Conservation (phyloP, 2,797 vertebrate genomes). For the Loriculus beryllinus region DNA sequence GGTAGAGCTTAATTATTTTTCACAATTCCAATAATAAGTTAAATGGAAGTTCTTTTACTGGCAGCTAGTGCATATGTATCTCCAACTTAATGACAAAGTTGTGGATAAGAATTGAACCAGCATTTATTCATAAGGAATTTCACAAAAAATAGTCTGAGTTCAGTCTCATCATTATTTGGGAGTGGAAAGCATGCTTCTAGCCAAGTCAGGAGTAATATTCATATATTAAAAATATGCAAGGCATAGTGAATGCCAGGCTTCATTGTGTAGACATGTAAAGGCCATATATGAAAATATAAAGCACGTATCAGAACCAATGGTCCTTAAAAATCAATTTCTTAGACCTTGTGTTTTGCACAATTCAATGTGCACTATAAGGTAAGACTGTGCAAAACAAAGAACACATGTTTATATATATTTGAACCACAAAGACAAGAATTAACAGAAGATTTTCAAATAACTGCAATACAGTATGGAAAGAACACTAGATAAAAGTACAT, state of each 20-base stretch:
- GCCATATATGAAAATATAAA: not conserved
- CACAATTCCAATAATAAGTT: not conserved
- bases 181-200: not conserved
- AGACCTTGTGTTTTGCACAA: not conserved
- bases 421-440: not conserved
- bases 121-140: not conserved
- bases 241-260: fast-evolving
- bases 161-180: not conserved
- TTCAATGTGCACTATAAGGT: not conserved
- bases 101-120: not conserved
- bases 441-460: not conserved
- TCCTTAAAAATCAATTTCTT: not conserved
- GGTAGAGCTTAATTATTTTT: not conserved
- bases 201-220: not conserved
- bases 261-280: not conserved
- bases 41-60: not conserved
- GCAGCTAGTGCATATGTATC: not conserved
- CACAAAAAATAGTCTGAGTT: not conserved
- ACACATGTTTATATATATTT: not conserved
- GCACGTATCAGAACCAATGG: fast-evolving
- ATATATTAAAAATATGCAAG: not conserved
- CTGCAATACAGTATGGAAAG: not conserved
- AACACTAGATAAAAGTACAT: not conserved
- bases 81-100: not conserved
- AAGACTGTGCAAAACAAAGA: not conserved